Evolutionary conservation across 2,113 vertebrate genomes (phyloP).

Genomic region (Cyprinodon variegatus): DNA sequence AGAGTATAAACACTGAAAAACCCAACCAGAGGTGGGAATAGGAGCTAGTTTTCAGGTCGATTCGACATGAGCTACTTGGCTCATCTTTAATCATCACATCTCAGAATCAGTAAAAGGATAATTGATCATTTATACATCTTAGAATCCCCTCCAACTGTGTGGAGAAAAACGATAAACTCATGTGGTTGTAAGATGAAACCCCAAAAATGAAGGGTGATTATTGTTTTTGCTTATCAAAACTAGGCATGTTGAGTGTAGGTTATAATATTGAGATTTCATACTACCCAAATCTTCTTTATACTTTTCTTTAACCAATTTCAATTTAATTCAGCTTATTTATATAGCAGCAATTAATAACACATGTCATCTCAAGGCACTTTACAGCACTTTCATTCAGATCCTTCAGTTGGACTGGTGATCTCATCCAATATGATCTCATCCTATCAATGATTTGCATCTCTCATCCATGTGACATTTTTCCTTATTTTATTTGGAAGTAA

Average conservation of each 20-base stretch:
- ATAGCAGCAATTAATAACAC: too few species aligned
- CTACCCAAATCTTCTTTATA: conserved; percentile 22
- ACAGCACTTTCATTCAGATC: too few species aligned
- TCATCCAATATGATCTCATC: conserved; percentile 29
- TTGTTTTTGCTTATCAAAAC: conserved; percentile 27
- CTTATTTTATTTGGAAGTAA: conserved; percentile 59
- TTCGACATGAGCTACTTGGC: neutral
- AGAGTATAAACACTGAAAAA: neutral
- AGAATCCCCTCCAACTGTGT: neutral
- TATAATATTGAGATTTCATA: conserved; percentile 1
- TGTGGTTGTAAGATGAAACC: neutral
- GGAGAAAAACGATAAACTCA: neutral
- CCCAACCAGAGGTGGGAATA: neutral
- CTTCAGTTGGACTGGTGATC: too few species aligned
- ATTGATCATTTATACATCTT: neutral
- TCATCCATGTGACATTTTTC: conserved; percentile 49
- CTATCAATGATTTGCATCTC: conserved; percentile 36
- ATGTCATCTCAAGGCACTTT: too few species aligned
- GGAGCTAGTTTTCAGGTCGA: neutral
- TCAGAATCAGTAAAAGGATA: neutral
- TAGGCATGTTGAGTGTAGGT: conserved; percentile 17
- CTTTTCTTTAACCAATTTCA: conserved; percentile 11
- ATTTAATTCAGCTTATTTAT: too few species aligned
- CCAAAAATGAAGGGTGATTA: conserved; percentile 22
- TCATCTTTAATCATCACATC: neutral